Conservation (phyloP, 1,140 invertebrate species). For the Drosophila repleta region DNA sequence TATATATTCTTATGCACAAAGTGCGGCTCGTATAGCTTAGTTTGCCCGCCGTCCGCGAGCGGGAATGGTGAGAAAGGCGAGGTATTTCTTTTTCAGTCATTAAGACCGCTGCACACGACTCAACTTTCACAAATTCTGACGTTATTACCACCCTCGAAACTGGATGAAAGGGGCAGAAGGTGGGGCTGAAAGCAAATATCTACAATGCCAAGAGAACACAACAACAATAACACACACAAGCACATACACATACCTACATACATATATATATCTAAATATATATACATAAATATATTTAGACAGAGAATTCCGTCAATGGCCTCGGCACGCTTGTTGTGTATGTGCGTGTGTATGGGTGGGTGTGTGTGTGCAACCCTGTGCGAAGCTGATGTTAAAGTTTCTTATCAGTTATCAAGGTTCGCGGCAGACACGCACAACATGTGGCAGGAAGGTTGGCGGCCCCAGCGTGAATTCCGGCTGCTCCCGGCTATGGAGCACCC, state of each 20-base stretch:
- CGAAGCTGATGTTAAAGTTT: slow-evolving; percentile 54
- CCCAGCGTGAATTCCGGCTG: slow-evolving; percentile 33
- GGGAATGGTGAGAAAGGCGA: not conserved
- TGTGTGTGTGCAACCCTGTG: slow-evolving; percentile 66
- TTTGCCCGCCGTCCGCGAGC: too few relatives aligned
- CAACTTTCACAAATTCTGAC: slow-evolving; percentile 38
- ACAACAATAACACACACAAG: slow-evolving; percentile 1
- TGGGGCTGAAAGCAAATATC: slow-evolving; percentile 39
- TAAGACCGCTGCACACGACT: slow-evolving; percentile 64
- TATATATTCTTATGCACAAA: not conserved
- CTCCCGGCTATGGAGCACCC: slow-evolving; percentile 40
- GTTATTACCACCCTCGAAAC: slow-evolving; percentile 8
- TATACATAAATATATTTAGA: not conserved
- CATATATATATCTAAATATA: not conserved
- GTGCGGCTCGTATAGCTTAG: too few relatives aligned
- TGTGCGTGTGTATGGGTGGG: slow-evolving; percentile 53
- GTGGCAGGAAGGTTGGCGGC: slow-evolving; percentile 73
- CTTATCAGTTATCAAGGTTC: slow-evolving; percentile 81
- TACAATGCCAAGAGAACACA: slow-evolving; percentile 26
- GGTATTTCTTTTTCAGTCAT: slow-evolving; percentile 42
- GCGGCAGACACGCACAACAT: slow-evolving; percentile 71
- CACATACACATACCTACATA: not conserved
- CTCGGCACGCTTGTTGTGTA: slow-evolving; percentile 32
- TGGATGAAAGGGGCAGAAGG: not conserved
- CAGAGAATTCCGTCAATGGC: slow-evolving; percentile 72